Base-by-base conservation (phyloP, 2,888 invertebrate species). In the Drosophila borborema region DNA sequence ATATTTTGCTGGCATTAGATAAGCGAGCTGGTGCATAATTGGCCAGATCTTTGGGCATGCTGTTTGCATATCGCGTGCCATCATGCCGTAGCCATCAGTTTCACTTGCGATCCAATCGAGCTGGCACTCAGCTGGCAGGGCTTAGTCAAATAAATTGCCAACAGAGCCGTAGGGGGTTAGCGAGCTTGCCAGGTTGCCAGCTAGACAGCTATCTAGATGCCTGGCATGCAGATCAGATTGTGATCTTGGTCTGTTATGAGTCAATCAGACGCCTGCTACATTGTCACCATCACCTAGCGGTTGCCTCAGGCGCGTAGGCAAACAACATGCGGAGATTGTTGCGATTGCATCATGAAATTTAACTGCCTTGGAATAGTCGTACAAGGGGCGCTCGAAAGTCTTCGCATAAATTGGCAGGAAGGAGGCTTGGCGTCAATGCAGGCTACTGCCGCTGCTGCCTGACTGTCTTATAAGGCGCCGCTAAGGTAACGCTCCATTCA, bases 321-420 rank as follows among this genome's bases (percentile, higher is more conserved):
- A 77, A 77, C 65, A 80, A 71, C 78, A 80, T 28, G 78, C 74
- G 66, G 74, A 89, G 89, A 89, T 89, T 81, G 90, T 67, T 51
- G 72, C 90, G 88, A 85, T 85, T 89, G 87, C 77, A 89, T 85
- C 90, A 82, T 85, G 85, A 85, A 85, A 75, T 85, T 85, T 87
- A 88, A 85, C 86, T 82, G 85, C 82, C 54, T 58, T 28, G 55
- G 71, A 55, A 63, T 55, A 31, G 6, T 49, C 49, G 60, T 49
- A 72, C 69, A 79, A 65, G 77, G 61, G 61, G 76, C 48, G 76
- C 66, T 72, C 70, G 40, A 64, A 60, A 88, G 86, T 51, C 70
- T 74, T 81, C 69, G 87, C 85, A 85, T 85, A 89, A 89, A 89
- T 87, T 89, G 88, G 74, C 82, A 82, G 80, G 66, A 73, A 64